phyloP scores from a whole-genome alignment of 2,888 invertebrate species.

The Synergus itoensis region DNA sequence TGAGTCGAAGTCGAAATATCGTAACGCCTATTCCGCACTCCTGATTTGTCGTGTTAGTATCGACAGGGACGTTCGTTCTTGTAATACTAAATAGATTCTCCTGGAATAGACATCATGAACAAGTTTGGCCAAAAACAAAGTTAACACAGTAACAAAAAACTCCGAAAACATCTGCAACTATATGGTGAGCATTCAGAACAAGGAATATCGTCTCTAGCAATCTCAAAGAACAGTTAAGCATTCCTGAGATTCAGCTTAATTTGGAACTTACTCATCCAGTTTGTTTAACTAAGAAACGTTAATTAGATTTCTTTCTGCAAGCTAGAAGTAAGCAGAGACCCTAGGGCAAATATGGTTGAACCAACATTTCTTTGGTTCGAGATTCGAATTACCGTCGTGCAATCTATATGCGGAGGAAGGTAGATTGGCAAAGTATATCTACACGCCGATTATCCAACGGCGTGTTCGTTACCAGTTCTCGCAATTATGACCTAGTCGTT shows the following conservation, averaged over 20 bases:
- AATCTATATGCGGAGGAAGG: conserved; percentile 74
- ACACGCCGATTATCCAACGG: conserved; percentile 64
- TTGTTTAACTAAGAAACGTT: background rate
- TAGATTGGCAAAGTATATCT: conserved; percentile 58
- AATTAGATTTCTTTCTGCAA: background rate
- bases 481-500: conserved; percentile 73
- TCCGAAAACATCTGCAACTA: too few species aligned
- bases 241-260: background rate
- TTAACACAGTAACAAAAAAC: too few species aligned
- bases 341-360: background rate
- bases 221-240: background rate
- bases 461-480: conserved; percentile 66
- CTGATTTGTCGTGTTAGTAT: too few species aligned
- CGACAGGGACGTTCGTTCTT: too few species aligned
- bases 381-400: conserved; percentile 69
- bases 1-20: too few species aligned
- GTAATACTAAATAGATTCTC: too few species aligned
- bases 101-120: too few species aligned
- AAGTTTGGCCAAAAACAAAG: too few species aligned
- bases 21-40: too few species aligned
- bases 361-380: conserved; percentile 48
- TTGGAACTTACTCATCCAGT: background rate
- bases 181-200: background rate
- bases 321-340: background rate
- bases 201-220: background rate